phyloP scores from a whole-genome alignment of 2,113 vertebrate species.

The Empidonax alnorum region DNA sequence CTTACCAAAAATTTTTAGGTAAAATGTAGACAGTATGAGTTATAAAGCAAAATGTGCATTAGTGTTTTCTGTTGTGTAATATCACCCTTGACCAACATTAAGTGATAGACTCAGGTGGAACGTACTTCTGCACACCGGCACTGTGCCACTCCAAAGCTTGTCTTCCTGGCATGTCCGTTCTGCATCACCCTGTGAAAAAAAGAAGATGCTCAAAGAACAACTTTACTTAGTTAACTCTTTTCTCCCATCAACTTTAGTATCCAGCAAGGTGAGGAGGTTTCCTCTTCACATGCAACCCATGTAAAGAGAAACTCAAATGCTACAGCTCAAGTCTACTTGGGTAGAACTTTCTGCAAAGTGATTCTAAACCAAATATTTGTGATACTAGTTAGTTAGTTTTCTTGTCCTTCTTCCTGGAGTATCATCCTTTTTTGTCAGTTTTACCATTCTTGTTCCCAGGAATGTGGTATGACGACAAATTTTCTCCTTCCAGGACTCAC shows the following conservation, averaged over 20 bases:
- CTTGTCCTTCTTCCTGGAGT: not conserved
- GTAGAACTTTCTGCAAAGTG: not conserved
- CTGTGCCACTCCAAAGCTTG: slow-evolving; percentile 84
- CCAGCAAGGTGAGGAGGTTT: not conserved
- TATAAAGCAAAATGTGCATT: not conserved
- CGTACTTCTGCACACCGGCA: slow-evolving; percentile 88
- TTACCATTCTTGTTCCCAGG: not conserved
- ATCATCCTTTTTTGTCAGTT: not conserved
- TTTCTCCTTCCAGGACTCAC: not conserved
- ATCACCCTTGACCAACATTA: not conserved
- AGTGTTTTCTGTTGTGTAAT: not conserved
- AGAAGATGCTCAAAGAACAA: not conserved
- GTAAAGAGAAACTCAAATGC: not conserved
- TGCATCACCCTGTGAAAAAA: slow-evolving; percentile 79
- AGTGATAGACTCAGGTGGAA: not conserved
- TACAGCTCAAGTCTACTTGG: not conserved
- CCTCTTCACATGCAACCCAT: not conserved
- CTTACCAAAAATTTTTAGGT: not conserved
- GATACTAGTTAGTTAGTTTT: not conserved
- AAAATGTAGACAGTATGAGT: not conserved
- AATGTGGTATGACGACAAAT: not conserved
- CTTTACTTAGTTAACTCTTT: not conserved
- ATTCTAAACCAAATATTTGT: not conserved
- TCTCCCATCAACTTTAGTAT: not conserved
- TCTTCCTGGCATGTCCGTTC: slow-evolving; percentile 86